Conservation (phyloP, 2,797 vertebrate genomes). For the Gymnothorax javanicus region DNA sequence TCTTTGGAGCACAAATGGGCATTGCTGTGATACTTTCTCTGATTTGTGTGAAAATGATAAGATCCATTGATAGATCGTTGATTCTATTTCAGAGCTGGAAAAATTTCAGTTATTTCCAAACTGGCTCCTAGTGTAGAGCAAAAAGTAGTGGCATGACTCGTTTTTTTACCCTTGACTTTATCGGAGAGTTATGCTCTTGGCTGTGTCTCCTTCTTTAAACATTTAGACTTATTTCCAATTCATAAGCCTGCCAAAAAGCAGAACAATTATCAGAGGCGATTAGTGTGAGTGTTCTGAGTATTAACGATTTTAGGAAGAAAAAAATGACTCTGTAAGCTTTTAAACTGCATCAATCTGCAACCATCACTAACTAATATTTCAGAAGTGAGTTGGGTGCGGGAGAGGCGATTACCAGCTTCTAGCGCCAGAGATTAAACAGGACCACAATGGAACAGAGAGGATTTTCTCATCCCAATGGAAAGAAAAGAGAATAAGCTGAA, state of each 20-base stretch:
- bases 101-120: background rate
- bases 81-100: background rate
- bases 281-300: constrained; percentile 1
- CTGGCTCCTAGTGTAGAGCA: background rate
- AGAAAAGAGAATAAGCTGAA: constrained; percentile 10
- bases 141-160: background rate
- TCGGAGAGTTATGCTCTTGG: background rate
- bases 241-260: background rate
- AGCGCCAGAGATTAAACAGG: constrained; percentile 10
- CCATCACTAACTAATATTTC: background rate
- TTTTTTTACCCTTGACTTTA: background rate
- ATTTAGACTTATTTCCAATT: constrained; percentile 5
- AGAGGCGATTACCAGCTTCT: constrained; percentile 7
- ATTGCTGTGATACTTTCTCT: no score
- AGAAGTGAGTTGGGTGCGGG: background rate
- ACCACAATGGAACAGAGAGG: background rate
- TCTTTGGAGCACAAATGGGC: no score
- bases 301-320: constrained; percentile 13
- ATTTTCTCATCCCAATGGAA: background rate
- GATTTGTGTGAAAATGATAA: background rate
- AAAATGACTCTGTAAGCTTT: constrained; percentile 3
- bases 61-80: background rate
- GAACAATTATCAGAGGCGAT: constrained; percentile 13
- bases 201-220: constrained; percentile 1
- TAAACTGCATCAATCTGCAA: constrained; percentile 7